Evolutionary conservation across 2,113 vertebrate genomes (phyloP).

Genomic region (Ia io): DNA sequence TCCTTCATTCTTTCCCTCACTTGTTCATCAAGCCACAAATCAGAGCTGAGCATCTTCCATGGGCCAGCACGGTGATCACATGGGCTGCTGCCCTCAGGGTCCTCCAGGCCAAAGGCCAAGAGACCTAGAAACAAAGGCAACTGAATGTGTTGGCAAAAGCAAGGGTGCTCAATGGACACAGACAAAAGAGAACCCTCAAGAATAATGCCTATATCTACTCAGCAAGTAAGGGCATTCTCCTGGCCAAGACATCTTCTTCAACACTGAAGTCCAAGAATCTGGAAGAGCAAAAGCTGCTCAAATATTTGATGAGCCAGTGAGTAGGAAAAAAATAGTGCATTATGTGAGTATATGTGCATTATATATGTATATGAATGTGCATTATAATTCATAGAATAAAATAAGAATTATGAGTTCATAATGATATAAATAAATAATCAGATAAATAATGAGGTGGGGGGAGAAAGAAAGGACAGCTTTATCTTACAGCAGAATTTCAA

Average conservation of each 20-base stretch:
- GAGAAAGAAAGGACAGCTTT: background rate
- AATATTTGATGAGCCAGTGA: background rate
- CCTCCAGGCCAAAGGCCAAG: background rate
- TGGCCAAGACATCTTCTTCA: background rate
- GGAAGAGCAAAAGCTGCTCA: background rate
- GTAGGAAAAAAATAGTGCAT: too few species aligned
- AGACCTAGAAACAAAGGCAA: background rate
- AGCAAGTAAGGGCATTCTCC: background rate
- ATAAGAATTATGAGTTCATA: background rate
- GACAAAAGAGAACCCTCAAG: too few species aligned
- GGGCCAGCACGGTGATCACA: background rate
- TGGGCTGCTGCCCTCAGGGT: background rate
- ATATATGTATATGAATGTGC: too few species aligned
- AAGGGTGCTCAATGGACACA: background rate
- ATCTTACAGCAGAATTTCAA: background rate
- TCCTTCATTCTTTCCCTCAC: background rate
- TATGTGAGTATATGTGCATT: too few species aligned
- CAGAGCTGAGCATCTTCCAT: background rate
- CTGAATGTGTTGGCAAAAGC: background rate
- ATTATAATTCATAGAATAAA: background rate
- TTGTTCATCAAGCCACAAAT: too few species aligned
- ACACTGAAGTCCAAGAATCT: background rate
- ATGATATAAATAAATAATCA: background rate
- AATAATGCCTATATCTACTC: background rate
- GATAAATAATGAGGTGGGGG: too few species aligned